A percentile compares a stretch with the other conserved stretches of the same genome.
Evolutionary conservation across 1,140 invertebrate species (phyloP).

Genomic region (Drosophila lini): DNA sequence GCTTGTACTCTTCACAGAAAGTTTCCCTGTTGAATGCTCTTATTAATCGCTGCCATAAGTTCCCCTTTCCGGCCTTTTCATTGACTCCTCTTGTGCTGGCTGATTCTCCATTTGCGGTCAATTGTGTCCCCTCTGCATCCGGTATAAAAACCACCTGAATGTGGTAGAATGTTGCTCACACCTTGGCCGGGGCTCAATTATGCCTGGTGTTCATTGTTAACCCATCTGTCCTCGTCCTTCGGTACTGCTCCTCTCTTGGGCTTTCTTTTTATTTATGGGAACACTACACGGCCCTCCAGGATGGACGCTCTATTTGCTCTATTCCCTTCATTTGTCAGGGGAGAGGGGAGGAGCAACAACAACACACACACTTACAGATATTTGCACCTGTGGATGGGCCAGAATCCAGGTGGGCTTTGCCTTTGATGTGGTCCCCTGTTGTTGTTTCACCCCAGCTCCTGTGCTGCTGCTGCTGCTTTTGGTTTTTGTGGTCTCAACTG

Average conservation of each 20-base stretch:
- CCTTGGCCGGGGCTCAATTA: constrained; percentile 43
- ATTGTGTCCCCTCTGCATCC: constrained; percentile 10
- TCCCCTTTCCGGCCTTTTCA: background rate
- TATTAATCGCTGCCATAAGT: background rate
- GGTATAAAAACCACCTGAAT: constrained; percentile 12
- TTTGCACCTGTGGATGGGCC: constrained; percentile 55
- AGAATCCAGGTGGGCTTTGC: constrained; percentile 15
- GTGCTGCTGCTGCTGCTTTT: constrained; percentile 9
- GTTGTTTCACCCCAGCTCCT: constrained; percentile 22
- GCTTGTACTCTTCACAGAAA: background rate
- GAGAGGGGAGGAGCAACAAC: constrained; percentile 9
- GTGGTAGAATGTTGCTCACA: constrained; percentile 19
- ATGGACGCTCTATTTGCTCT: constrained; percentile 21
- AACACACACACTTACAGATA: constrained; percentile 22
- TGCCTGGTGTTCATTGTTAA: constrained; percentile 50
- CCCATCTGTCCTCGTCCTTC: constrained; percentile 17
- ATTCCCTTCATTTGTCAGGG: constrained; percentile 49
- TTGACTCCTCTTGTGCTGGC: background rate
- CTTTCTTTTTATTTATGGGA: constrained; percentile 60
- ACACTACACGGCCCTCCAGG: background rate
- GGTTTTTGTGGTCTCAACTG: constrained; percentile 50
- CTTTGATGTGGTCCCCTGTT: constrained; percentile 71
- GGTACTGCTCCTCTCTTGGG: constrained; percentile 7
- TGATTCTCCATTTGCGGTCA: constrained; percentile 32
- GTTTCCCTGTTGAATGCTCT: background rate